phyloP scores from a whole-genome alignment of 2,888 invertebrate genomes.

The Pherbina coryleti region DNA sequence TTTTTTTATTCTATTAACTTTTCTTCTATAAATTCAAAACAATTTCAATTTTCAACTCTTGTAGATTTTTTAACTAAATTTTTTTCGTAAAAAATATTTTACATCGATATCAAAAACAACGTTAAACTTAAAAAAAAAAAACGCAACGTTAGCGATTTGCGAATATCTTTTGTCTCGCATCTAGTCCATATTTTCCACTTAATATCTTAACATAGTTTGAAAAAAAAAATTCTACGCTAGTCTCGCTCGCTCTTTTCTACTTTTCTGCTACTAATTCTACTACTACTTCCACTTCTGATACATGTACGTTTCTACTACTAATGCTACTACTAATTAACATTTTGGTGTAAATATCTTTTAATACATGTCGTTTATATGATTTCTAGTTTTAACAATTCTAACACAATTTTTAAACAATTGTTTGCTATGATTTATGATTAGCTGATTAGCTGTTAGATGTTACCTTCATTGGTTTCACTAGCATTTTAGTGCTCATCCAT shows the following conservation, averaged over 20 bases:
- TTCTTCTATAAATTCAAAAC: no score
- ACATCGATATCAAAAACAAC: neutral
- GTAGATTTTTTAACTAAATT: no score
- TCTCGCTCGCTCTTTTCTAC: slow-evolving; percentile 23
- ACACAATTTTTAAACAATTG: slow-evolving; percentile 35
- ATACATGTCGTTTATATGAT: slow-evolving; percentile 1
- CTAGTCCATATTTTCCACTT: slow-evolving; percentile 50
- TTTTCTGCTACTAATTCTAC: slow-evolving; percentile 20
- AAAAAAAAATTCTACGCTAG: neutral
- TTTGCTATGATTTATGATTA: neutral
- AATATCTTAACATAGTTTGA: slow-evolving; percentile 4
- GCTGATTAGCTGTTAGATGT: neutral
- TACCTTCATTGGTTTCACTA: neutral
- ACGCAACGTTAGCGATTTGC: slow-evolving; percentile 53
- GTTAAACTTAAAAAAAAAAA: neutral
- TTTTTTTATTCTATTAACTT: no score
- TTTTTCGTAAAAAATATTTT: no score
- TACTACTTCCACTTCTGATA: slow-evolving; percentile 12
- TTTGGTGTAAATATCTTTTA: slow-evolving; percentile 19
- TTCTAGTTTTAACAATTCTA: neutral
- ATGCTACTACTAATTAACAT: neutral
- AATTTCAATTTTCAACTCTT: no score
- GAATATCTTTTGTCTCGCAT: slow-evolving; percentile 54
- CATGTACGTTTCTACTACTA: slow-evolving; percentile 10
- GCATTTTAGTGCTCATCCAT: slow-evolving; percentile 4